Evolutionary conservation across 2,797 vertebrate genomes (phyloP).

Genomic region (Galagoides demidoff): DNA sequence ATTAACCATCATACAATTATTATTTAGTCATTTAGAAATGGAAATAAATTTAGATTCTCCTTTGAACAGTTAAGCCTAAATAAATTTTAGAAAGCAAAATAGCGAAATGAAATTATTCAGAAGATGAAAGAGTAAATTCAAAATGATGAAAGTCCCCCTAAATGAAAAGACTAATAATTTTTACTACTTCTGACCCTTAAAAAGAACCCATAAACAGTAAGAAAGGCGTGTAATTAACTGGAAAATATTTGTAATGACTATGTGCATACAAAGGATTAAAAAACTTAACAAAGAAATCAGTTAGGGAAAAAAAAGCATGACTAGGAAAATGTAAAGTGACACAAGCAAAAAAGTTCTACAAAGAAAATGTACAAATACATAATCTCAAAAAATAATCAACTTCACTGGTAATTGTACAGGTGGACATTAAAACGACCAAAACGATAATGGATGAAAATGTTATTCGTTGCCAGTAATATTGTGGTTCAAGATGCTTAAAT

Average conservation of each 20-base stretch:
- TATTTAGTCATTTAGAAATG: constrained; percentile 5
- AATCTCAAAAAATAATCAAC: background rate
- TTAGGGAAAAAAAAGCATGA: background rate
- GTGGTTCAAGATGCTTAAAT: background rate
- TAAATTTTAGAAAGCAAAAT: constrained; percentile 43
- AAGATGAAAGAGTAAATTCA: constrained; percentile 1
- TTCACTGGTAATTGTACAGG: background rate
- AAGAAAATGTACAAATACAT: background rate
- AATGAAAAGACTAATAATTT: background rate
- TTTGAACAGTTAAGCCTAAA: constrained; percentile 12
- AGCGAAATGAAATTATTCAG: constrained; percentile 10
- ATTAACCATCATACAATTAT: background rate
- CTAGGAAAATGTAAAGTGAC: background rate
- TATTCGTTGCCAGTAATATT: background rate
- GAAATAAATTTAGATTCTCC: background rate
- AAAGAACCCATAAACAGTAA: background rate
- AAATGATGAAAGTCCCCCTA: background rate
- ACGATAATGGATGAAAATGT: background rate
- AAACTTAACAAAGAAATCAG: background rate
- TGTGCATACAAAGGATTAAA: background rate
- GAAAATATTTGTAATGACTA: background rate
- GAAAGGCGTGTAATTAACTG: background rate
- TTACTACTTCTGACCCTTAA: background rate
- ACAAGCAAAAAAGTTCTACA: background rate
- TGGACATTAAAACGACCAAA: background rate